Evolutionary conservation across 23 tunicate genomes (phyloP), one percentile per base, ranked within the genome.

Genomic region (Halocynthia roretzi): DNA sequence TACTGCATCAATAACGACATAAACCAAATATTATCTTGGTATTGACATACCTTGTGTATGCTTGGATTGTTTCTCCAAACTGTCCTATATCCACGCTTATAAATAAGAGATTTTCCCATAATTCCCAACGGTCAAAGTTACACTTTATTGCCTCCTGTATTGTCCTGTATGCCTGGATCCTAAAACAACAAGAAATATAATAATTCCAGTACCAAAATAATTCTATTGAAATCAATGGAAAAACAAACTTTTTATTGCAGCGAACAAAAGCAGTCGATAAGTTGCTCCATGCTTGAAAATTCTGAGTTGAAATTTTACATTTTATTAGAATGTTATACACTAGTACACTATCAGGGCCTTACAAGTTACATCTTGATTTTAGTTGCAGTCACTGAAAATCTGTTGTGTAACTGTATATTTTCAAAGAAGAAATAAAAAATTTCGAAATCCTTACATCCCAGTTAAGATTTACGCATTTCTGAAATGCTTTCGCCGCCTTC

Each of bases 251-350:
- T 84, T 93, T 93, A 4, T 80, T 83, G 68, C 80, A 70, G 44
- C 77, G 65, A 14, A 88, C 84, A 69, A 90, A 87, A 6, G 98
- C 61, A 12, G 83, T 71, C 7, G 98, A 79, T 52, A 93, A 58
- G 56, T 93, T 93, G 21, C 94, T 67, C 98, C 98, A 93, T 14
- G 90, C 94, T 76, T 93, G 86, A 80, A 22, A 93, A 65, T 93
- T 93, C 93, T 93, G 71, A 44, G 71, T 12, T 76, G 51, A 75
- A 61, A 52, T 11, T 17, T 8, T 0, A 80, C 44, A 31, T 1
- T 31, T 31, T 31, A 31, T 31, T 31, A 31, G 44, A 31, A 31
- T 31, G 44, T 31, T 31, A 31, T 31, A 31, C 44, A 31, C 44
- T 31, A 31, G 44, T 31, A 0, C 44, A 31, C 4, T 31, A 31